These are phyloP conservation scores for Halcyon leucocephala DNA, from an alignment of 2,797 vertebrate species.

Conservation along the genomic window DNA sequence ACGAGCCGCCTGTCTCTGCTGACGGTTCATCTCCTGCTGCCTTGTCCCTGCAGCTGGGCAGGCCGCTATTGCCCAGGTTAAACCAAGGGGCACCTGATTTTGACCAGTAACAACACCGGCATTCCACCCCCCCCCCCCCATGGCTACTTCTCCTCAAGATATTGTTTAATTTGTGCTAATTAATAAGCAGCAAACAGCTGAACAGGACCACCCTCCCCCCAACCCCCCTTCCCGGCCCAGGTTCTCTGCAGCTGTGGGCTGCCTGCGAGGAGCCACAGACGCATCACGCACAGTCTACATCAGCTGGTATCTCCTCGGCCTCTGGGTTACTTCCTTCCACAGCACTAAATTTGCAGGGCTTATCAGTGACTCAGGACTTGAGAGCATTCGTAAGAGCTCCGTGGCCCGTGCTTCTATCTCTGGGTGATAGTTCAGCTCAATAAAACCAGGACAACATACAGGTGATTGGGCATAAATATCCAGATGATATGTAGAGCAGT, in stretches of 20 bases:
- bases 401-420: background rate
- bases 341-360: background rate
- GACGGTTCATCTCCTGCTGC: background rate
- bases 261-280: background rate
- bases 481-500: background rate
- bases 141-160: background rate
- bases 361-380: background rate
- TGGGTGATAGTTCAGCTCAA: background rate
- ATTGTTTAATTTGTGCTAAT: background rate
- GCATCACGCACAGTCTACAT: fast-evolving
- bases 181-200: background rate
- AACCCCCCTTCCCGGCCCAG: background rate
- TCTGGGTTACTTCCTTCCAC: background rate
- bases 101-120: background rate
- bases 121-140: background rate
- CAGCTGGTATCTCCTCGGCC: background rate
- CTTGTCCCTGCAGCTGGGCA: background rate
- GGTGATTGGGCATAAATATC: background rate
- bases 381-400: background rate
- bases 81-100: background rate
- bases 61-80: background rate
- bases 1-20: background rate
- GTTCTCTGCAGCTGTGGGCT: too few species aligned
- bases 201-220: background rate
- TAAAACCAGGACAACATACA: background rate